Base-by-base conservation (phyloP, 2,888 invertebrate species). In the Liopterus haemorrhoidalis region DNA sequence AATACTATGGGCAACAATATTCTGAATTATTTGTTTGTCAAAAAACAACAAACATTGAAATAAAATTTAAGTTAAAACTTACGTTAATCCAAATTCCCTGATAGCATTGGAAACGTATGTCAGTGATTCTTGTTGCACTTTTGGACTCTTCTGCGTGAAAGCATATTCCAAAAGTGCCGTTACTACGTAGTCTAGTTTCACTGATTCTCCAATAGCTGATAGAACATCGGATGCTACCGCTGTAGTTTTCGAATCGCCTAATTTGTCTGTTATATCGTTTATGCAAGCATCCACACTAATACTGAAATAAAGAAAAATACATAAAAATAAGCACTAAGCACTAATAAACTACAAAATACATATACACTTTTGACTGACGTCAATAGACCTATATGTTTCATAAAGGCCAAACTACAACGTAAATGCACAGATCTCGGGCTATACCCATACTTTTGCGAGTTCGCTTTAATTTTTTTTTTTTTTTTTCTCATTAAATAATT, bases 131-230 rank as follows among this genome's bases (percentile, higher is more conserved):
- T 86, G 81, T 60, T 91, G 89, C 27, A 91, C 88, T 68, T 92
- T 92, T 0, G 93, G 93, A 61, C 86, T 93, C 68, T 91, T 92
- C 66, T 92, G 90, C 6, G 71, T 70, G 66, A 91, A 87, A 0
- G 89, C 86, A 61, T 79, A 82, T 2, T 78, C 73, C 16, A 90
- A 67, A 0, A 85, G 79, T 61, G 82, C 81, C 21, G 75, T 75
- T 2, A 85, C 75, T 0, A 91, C 78, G 51, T 80, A 79, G 41
- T 88, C 86, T 6, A 93, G 68, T 19, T 79, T 81, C 3, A 82
- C 82, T 0, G 83, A 81, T 58, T 90, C 91, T 0, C 91, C 82
- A 16, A 93, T 77, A 1, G 81, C 76, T 1, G 78, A 76, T 2
- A 92, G 72, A 0, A 85, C 79, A 51, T 84, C 84, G 0, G 76